Evolutionary conservation across 2,888 invertebrate genomes (phyloP).

Genomic region (Andrena minutula): DNA sequence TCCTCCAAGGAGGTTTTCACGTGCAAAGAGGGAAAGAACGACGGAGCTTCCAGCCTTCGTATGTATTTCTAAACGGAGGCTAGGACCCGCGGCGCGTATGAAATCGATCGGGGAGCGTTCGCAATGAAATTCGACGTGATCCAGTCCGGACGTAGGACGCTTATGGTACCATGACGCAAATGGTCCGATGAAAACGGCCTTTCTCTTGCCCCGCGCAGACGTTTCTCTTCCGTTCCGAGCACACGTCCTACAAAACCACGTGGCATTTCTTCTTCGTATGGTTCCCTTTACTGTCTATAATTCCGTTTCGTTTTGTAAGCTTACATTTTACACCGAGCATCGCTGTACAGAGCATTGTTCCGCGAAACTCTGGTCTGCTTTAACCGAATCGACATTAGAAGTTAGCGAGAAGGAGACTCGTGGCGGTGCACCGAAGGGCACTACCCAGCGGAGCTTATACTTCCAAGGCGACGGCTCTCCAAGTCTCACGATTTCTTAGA

Average conservation of each 20-base stretch:
- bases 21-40: neutral
- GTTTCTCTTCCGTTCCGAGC: slow-evolving; percentile 38
- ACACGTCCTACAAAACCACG: slow-evolving; percentile 40
- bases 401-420: slow-evolving; percentile 40
- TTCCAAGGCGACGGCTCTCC: slow-evolving; percentile 15
- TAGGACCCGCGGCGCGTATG: neutral
- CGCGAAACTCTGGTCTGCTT: slow-evolving; percentile 70
- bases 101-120: slow-evolving; percentile 10
- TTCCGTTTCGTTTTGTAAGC: slow-evolving; percentile 50
- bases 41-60: neutral
- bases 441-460: slow-evolving; percentile 26
- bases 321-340: slow-evolving; percentile 63
- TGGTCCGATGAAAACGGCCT: slow-evolving; percentile 25
- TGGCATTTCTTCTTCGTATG: slow-evolving; percentile 63
- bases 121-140: slow-evolving; percentile 7
- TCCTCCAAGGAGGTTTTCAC: neutral
- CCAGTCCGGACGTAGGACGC: slow-evolving; percentile 6
- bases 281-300: slow-evolving; percentile 20
- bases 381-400: slow-evolving; percentile 53
- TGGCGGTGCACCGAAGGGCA: slow-evolving; percentile 35
- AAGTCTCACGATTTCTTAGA: neutral
- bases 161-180: neutral
- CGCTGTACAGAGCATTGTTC: slow-evolving; percentile 71
- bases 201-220: slow-evolving; percentile 36
- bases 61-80: neutral